Conservation (phyloP, 2,888 invertebrate genomes). For the Cerastoderma edule region DNA sequence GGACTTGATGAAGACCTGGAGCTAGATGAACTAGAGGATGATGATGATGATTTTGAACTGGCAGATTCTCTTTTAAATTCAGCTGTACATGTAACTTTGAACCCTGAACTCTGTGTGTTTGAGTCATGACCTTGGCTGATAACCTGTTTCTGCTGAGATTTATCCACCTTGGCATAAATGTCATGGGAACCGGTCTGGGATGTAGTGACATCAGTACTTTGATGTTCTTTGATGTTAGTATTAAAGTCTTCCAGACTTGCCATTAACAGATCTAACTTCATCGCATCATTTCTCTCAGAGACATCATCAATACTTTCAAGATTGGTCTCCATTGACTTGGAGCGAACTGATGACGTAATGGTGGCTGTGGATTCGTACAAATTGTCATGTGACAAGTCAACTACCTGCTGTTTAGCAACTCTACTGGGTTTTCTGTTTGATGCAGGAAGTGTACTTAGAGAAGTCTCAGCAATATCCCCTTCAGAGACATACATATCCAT, state of each 20-base stretch:
- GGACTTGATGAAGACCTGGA: slow-evolving; percentile 10
- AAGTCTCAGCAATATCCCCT: slow-evolving; percentile 15
- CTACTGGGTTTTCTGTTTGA: background rate
- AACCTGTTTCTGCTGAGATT: slow-evolving; percentile 11
- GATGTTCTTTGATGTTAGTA: background rate
- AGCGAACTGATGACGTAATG: slow-evolving; percentile 44
- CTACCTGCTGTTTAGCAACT: background rate
- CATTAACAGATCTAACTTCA: slow-evolving; percentile 20
- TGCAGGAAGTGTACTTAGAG: background rate
- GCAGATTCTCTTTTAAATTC: slow-evolving; percentile 25
- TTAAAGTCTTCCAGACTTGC: slow-evolving; percentile 30
- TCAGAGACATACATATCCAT: slow-evolving; percentile 47
- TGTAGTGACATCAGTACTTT: background rate
- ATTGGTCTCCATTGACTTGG: slow-evolving; percentile 44
- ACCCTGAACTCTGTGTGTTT: background rate
- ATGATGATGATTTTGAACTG: slow-evolving; percentile 7
- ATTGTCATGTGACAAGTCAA: slow-evolving; percentile 38
- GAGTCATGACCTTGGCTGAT: too few relatives aligned
- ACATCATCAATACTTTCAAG: slow-evolving; percentile 34
- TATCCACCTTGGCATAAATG: slow-evolving; percentile 46
- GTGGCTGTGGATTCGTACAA: slow-evolving; percentile 56
- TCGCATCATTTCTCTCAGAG: background rate
- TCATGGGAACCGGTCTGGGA: background rate
- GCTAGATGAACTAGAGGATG: background rate
- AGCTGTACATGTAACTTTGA: slow-evolving; percentile 44